These are phyloP conservation scores for Polydrusus cervinus DNA, from an alignment of 2,888 invertebrate genomes.

Conservation along the genomic window DNA sequence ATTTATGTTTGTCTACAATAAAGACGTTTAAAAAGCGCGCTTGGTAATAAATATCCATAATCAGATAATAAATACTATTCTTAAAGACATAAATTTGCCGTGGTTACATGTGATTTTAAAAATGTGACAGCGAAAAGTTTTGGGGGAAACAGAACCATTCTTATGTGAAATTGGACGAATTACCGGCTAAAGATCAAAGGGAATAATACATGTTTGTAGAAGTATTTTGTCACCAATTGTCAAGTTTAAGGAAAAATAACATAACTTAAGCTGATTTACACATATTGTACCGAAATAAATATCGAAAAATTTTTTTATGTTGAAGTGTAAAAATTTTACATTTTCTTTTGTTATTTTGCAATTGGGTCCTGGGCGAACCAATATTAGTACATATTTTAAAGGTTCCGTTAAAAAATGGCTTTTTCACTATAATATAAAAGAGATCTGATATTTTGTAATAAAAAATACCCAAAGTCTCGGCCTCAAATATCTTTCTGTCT, in stretches of 20 bases:
- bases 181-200: not conserved
- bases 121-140: slow-evolving; percentile 17
- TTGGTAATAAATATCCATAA: slow-evolving; percentile 1
- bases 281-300: too few relatives aligned
- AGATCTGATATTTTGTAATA: too few relatives aligned
- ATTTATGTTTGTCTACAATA: not conserved
- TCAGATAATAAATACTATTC: slow-evolving; percentile 14
- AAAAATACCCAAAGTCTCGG: too few relatives aligned
- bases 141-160: not conserved
- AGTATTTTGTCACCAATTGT: not conserved
- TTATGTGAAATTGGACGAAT: not conserved
- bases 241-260: not conserved
- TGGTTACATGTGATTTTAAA: slow-evolving; percentile 6
- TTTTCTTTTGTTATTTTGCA: too few relatives aligned
- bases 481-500: too few relatives aligned
- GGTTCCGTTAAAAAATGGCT: too few relatives aligned
- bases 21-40: not conserved
- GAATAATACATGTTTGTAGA: not conserved
- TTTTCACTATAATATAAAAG: too few relatives aligned
- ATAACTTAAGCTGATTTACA: too few relatives aligned
- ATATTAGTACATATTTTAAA: too few relatives aligned
- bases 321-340: too few relatives aligned
- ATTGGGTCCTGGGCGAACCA: too few relatives aligned
- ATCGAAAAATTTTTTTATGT: too few relatives aligned
- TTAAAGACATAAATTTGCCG: slow-evolving; percentile 2